Evolutionary conservation across 2,797 vertebrate genomes (phyloP).

Genomic region (Liparis tanakae): DNA sequence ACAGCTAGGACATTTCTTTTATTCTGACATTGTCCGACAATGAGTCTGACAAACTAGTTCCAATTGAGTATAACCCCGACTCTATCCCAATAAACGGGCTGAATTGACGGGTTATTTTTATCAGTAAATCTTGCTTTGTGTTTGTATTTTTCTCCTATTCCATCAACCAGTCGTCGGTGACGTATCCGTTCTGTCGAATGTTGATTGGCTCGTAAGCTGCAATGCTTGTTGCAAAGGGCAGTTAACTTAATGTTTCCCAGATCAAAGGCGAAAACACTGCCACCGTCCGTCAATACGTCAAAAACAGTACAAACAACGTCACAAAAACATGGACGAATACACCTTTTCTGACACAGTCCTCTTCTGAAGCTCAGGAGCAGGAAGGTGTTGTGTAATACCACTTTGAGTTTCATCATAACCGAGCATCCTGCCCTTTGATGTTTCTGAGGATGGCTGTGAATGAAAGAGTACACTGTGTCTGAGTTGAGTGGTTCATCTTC

Average conservation of each 20-base stretch:
- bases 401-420: background rate
- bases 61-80: background rate
- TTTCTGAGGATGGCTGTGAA: background rate
- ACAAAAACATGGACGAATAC: background rate
- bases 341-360: background rate
- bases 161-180: background rate
- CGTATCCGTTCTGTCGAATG: background rate
- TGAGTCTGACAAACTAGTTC: background rate
- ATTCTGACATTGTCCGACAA: background rate
- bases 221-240: background rate
- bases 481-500: constrained; percentile 25
- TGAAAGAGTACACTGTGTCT: background rate
- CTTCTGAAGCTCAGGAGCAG: constrained; percentile 4
- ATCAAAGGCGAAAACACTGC: background rate
- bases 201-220: background rate
- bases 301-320: background rate
- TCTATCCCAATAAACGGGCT: no score
- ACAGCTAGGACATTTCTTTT: background rate
- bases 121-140: background rate
- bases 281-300: background rate
- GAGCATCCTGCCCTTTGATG: background rate
- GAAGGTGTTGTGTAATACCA: background rate
- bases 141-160: background rate
- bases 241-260: background rate
- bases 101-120: background rate